phyloP scores from a whole-genome alignment of 37 sponge, comb jelly and placozoan species.

The Dysidea cf. avara region DNA sequence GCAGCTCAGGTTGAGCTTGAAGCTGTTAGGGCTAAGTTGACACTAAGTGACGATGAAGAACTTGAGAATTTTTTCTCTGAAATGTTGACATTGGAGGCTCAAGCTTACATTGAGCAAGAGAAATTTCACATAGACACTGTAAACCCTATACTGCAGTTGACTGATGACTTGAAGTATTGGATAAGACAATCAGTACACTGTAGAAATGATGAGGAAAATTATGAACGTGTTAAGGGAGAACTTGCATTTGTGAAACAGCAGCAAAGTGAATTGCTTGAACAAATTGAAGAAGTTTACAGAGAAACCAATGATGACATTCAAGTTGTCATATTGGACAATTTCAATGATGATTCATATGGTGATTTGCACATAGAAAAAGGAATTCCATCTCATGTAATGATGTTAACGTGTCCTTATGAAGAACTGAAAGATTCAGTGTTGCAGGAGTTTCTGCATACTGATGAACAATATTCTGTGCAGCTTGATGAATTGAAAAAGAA shows the following conservation, averaged over 20 bases:
- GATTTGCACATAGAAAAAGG: constrained; percentile 1
- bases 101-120: constrained; percentile 25
- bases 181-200: background rate
- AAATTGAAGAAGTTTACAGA: background rate
- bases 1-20: constrained; percentile 16
- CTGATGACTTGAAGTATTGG: constrained; percentile 22
- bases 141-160: constrained; percentile 10
- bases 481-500: background rate
- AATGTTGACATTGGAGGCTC: constrained; percentile 7
- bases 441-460: constrained; percentile 29
- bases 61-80: constrained; percentile 2
- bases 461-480: constrained; percentile 9
- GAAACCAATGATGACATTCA: background rate
- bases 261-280: background rate
- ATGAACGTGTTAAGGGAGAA: background rate
- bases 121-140: constrained; percentile 31
- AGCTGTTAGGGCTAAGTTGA: constrained; percentile 2
- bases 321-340: background rate
- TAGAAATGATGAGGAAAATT: background rate
- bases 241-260: constrained; percentile 24
- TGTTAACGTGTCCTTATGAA: constrained; percentile 21
- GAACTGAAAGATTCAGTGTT: constrained; percentile 1
- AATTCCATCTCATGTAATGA: constrained; percentile 9
- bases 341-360: background rate
- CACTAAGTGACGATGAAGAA: background rate